Base-by-base conservation (phyloP, 2,797 vertebrate genomes). In the Labeo calbasu region DNA sequence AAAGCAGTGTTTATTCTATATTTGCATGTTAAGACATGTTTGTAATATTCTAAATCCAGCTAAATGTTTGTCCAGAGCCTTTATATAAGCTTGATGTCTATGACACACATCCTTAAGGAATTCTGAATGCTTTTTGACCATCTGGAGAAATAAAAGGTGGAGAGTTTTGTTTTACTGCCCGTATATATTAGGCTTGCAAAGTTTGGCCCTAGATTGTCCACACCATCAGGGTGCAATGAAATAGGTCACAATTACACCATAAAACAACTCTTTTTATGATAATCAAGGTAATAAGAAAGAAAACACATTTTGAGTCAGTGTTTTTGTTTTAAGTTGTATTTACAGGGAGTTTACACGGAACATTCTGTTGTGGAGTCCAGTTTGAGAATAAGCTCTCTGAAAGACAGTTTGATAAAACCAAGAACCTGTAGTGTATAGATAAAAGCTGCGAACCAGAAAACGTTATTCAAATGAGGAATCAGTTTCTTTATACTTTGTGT, bases 181-280 rank as follows among this genome's bases (percentile, higher is more conserved):
- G 71, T 77, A 71, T 77, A 71, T 70, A 10, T 76, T 57, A 57
- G 63, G 53, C 77, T 71, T 63, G 69, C 32, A 53, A 70, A 84
- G 70, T 57, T 55, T 72, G 55, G 59, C 61, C 46, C 36, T 68
- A 8, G 40, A 61, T 40, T 65, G 21, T 79, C 25, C 46, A 50
- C 2, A 13, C n/a, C 77, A 17, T 78, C 66, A 66, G 81, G 19
- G 10, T 73, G 43, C 68, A 79, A 15, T 53, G 21, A 59, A 83
- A 73, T 48, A 28, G 48, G 19, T 53, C 59, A 23, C 50, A 4
- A 3, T 71, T 68, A 28, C 8, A 36, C 23, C 55, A 69, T 50
- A 55, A 82, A 70, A 77, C 48, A 23, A 15, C 43, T 69, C 32
- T 61, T 66, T 69, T 66, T 28, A 14, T 17, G 17, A 15, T 70